These are phyloP conservation scores for Chymomyza fuscimana DNA, from an alignment of 2,888 invertebrate genomes.

Conservation along the genomic window DNA sequence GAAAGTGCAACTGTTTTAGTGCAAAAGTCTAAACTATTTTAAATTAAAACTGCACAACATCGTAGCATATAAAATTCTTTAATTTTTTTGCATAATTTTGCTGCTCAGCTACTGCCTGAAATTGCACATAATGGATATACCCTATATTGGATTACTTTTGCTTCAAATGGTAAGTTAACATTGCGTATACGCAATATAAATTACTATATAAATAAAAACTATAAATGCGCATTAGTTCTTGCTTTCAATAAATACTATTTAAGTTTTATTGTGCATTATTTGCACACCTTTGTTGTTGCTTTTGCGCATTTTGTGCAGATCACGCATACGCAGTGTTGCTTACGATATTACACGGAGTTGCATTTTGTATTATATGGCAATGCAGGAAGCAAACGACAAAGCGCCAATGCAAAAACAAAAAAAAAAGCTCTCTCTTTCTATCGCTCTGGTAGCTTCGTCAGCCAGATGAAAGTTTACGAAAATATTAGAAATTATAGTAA, in stretches of 20 bases:
- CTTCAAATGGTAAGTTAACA: constrained; percentile 56
- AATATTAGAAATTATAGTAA: constrained; percentile 11
- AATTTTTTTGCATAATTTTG: not conserved
- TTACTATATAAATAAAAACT: not conserved
- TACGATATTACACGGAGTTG: constrained; percentile 27
- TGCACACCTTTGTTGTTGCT: not conserved
- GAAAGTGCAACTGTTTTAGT: not conserved
- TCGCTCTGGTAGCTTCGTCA: not conserved
- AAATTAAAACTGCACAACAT: constrained; percentile 1
- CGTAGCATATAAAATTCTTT: not conserved
- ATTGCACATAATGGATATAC: constrained; percentile 57
- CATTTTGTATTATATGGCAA: constrained; percentile 21
- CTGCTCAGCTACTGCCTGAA: no score
- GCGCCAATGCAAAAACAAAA: not conserved
- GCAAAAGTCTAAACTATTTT: not conserved
- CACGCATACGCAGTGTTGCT: constrained; percentile 54
- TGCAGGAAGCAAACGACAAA: not conserved
- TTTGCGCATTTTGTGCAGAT: constrained; percentile 17
- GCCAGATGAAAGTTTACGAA: constrained; percentile 45
- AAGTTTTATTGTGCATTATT: not conserved
- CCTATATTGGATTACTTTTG: constrained; percentile 61
- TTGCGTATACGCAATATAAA: constrained; percentile 35
- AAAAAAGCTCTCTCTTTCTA: no score
- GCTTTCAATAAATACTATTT: not conserved
- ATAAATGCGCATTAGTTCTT: not conserved